phyloP scores from a whole-genome alignment of 92 coral and sea anemone species.

The Micromussa lordhowensis region DNA sequence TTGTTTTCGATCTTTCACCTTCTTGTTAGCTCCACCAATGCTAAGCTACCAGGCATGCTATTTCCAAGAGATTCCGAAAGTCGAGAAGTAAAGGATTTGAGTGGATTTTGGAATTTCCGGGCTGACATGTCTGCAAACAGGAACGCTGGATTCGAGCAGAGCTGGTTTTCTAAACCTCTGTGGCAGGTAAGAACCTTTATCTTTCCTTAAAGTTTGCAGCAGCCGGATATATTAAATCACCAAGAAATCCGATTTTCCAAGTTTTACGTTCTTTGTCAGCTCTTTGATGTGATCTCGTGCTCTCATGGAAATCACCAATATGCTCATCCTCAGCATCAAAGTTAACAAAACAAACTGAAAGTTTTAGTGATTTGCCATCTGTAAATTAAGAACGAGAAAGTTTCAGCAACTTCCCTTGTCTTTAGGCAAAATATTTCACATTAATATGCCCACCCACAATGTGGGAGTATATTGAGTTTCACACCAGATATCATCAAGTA shows the following conservation, averaged over 20 bases:
- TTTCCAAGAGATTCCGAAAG: slow-evolving; percentile 91
- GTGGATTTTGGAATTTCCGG: slow-evolving; percentile 94
- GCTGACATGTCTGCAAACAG: slow-evolving; percentile 78
- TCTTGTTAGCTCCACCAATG: background rate
- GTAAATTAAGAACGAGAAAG: no score
- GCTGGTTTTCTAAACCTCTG: slow-evolving; percentile 79
- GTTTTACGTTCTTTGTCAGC: background rate
- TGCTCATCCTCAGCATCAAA: no score
- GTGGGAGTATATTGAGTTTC: no score
- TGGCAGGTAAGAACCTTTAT: slow-evolving; percentile 63
- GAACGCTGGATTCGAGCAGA: slow-evolving; percentile 79
- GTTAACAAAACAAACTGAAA: no score
- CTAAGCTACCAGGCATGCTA: slow-evolving; percentile 79
- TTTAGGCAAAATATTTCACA: background rate
- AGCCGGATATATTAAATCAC: background rate
- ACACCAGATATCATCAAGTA: no score
- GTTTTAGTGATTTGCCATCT: no score
- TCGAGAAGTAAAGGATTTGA: slow-evolving; percentile 90
- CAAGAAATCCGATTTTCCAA: background rate
- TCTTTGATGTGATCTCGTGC: background rate
- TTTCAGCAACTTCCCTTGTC: no score
- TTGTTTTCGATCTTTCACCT: slow-evolving; percentile 3
- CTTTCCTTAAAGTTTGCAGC: background rate
- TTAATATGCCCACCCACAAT: background rate
- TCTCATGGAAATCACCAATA: background rate